Conservation (phyloP, 2,888 invertebrate genomes). For the Thysanoteuthis rhombus region DNA sequence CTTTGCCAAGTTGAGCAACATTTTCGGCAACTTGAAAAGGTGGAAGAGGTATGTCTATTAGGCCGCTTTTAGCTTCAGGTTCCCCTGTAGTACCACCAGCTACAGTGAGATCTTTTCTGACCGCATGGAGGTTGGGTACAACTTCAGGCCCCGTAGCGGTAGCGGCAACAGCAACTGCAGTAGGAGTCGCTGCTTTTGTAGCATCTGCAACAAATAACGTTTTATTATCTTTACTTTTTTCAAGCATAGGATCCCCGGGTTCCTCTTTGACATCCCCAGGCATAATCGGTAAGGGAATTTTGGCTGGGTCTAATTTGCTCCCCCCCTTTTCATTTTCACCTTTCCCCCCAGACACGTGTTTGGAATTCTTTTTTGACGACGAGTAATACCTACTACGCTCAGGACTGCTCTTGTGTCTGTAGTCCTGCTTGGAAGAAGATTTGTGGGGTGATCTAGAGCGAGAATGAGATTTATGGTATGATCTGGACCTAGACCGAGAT, state of each 20-base stretch:
- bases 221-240: constrained; percentile 50
- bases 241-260: constrained; percentile 42
- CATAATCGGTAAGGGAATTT: constrained; percentile 55
- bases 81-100: constrained; percentile 1
- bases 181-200: constrained; percentile 32
- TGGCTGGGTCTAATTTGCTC: constrained; percentile 47
- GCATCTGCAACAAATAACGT: not conserved
- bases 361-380: not conserved
- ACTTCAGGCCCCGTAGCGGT: not conserved
- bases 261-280: constrained; percentile 45
- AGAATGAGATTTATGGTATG: constrained; percentile 31
- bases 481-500: constrained; percentile 46
- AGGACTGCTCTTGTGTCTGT: constrained; percentile 22
- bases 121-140: not conserved
- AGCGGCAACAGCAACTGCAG: constrained; percentile 33
- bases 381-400: not conserved
- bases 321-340: constrained; percentile 38
- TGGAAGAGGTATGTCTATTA: constrained; percentile 44
- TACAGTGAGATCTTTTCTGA: not conserved
- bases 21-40: constrained; percentile 40
- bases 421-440: constrained; percentile 1
- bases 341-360: constrained; percentile 33
- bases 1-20: constrained; percentile 32
- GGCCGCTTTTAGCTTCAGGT: constrained; percentile 41
- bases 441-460: constrained; percentile 39